These are phyloP conservation scores for Anthonomus grandis DNA, from an alignment of 1,140 invertebrate species.

Conservation along the genomic window DNA sequence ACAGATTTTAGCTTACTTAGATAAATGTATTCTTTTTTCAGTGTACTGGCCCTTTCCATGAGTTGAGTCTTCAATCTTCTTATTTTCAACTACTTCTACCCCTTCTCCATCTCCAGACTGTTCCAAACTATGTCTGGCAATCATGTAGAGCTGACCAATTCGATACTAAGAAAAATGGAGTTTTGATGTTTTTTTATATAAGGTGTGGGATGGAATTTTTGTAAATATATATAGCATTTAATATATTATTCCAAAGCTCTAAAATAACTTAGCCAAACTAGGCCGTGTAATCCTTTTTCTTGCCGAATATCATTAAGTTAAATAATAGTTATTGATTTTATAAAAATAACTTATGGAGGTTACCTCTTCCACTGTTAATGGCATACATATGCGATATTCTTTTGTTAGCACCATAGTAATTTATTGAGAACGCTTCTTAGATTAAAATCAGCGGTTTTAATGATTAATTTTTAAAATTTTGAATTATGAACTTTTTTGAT, in stretches of 20 bases:
- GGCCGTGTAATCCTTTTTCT: too few species aligned
- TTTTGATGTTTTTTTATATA: too few species aligned
- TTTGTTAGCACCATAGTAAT: slow-evolving; percentile 81
- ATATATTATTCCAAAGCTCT: too few species aligned
- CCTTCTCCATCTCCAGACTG: slow-evolving; percentile 87
- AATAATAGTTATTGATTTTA: slow-evolving; percentile 23
- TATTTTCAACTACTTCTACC: slow-evolving; percentile 87
- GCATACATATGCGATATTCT: slow-evolving; percentile 92
- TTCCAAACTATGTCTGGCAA: slow-evolving; percentile 87
- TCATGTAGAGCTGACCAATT: slow-evolving; percentile 92
- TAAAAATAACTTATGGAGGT: slow-evolving; percentile 21
- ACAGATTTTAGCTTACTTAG: slow-evolving; percentile 66
- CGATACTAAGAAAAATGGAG: slow-evolving; percentile 72
- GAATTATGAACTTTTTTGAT: too few species aligned
- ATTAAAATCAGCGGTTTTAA: too few species aligned
- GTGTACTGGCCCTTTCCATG: slow-evolving; percentile 86
- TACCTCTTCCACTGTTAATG: slow-evolving; percentile 87
- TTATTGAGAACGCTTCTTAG: too few species aligned
- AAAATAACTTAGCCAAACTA: too few species aligned
- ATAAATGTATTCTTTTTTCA: slow-evolving; percentile 88
- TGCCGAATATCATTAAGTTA: too few species aligned
- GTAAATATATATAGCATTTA: too few species aligned
- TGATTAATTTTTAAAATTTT: too few species aligned
- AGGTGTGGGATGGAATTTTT: too few species aligned
- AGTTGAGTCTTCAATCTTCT: slow-evolving; percentile 70